Evolutionary conservation across 2,113 vertebrate genomes (phyloP).

Genomic region (Psilopsiagon aymara): DNA sequence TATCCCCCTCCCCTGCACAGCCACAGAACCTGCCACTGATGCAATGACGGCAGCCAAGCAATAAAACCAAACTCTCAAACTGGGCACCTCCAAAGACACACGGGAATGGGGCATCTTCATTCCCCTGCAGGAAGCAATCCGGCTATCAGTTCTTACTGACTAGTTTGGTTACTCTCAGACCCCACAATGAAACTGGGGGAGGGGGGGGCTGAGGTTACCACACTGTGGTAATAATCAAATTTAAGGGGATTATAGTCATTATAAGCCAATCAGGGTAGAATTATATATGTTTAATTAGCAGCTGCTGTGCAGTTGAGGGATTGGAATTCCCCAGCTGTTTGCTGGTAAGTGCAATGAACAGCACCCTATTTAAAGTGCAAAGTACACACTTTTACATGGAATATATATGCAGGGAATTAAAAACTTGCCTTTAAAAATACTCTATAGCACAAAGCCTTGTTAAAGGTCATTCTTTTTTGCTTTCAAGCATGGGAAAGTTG

Average conservation of each 20-base stretch:
- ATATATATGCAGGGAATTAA: not conserved
- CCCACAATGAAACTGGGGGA: not conserved
- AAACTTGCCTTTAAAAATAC: not conserved
- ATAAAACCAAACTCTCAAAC: not conserved
- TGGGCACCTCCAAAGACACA: not conserved
- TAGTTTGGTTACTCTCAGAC: not conserved
- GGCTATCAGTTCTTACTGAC: conserved; percentile 3
- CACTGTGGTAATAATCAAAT: conserved; percentile 29
- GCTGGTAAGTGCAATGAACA: conserved; percentile 38
- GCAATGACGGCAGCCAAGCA: not conserved
- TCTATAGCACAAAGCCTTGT: not conserved
- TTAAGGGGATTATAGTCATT: conserved; percentile 54
- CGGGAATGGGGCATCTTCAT: not conserved
- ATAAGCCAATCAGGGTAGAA: conserved; percentile 49
- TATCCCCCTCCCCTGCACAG: not conserved
- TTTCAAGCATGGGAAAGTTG: not conserved
- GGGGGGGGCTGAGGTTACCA: conserved; percentile 11
- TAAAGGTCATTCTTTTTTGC: not conserved
- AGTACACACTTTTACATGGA: not conserved
- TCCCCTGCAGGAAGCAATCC: not conserved
- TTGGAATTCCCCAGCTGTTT: conserved; percentile 52
- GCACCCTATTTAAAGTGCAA: conserved; percentile 17
- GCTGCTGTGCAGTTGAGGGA: conserved; percentile 49
- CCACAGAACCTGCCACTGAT: not conserved
- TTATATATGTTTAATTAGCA: conserved; percentile 69